Evolutionary conservation across 2,888 invertebrate species (phyloP).

Genomic region (Smittia aterrima): DNA sequence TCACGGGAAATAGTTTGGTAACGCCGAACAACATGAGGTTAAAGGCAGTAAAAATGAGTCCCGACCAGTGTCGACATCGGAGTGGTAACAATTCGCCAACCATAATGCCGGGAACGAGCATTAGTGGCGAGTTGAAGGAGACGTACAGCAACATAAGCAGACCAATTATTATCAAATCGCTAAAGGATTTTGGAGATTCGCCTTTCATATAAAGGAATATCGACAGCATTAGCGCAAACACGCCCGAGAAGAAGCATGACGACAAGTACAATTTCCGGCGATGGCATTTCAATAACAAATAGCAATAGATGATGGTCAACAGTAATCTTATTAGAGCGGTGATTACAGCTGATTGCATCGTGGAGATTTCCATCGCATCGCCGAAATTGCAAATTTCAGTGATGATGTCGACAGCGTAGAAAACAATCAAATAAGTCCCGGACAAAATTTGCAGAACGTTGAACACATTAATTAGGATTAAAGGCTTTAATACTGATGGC

Average conservation of each 20-base stretch:
- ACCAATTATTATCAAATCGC: constrained; percentile 52
- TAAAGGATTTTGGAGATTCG: constrained; percentile 48
- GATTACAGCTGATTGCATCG: constrained; percentile 64
- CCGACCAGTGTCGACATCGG: constrained; percentile 69
- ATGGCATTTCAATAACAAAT: constrained; percentile 63
- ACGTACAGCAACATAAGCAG: constrained; percentile 66
- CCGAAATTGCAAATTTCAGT: constrained; percentile 57
- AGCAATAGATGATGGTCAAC: constrained; percentile 65
- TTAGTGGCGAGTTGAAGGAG: constrained; percentile 71
- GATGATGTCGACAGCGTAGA: constrained; percentile 74
- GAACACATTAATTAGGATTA: constrained; percentile 70
- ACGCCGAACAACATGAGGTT: constrained; percentile 67
- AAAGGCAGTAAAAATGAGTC: constrained; percentile 69
- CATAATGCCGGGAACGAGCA: constrained; percentile 73
- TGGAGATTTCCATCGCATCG: constrained; percentile 55
- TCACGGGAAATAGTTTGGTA: constrained; percentile 68
- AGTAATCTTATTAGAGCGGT: constrained; percentile 66
- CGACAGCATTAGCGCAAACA: constrained; percentile 63
- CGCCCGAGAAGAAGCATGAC: constrained; percentile 66
- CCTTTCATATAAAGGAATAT: constrained; percentile 55
- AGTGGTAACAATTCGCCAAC: constrained; percentile 73
- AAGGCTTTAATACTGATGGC: constrained; percentile 67
- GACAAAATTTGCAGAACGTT: constrained; percentile 70
- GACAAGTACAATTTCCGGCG: constrained; percentile 64
- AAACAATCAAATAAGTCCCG: constrained; percentile 74